Conservation (phyloP, 2,797 vertebrate species). For the Coracias cyanogaster region DNA sequence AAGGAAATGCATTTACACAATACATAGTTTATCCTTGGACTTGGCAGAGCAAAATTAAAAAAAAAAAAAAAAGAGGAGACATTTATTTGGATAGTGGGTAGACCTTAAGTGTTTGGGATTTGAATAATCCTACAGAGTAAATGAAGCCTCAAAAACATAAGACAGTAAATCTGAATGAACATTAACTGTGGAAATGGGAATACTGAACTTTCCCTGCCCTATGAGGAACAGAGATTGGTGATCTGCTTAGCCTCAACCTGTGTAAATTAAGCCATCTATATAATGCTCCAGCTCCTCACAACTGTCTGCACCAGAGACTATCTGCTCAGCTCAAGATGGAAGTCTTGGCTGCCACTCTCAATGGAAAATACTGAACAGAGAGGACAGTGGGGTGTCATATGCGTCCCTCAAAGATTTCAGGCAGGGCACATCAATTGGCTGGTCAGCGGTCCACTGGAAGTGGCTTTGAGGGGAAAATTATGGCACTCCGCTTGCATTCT, state of each 20-base stretch:
- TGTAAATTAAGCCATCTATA: neutral
- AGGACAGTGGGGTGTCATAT: accelerated
- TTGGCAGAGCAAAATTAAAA: neutral
- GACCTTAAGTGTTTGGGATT: neutral
- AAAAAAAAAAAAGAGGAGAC: neutral
- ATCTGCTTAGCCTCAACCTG: neutral
- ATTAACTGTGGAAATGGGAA: neutral
- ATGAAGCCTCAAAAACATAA: neutral
- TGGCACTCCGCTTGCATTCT: accelerated
- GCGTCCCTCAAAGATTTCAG: neutral
- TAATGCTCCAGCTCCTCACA: neutral
- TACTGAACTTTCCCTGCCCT: neutral
- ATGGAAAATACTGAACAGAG: neutral
- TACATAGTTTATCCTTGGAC: neutral
- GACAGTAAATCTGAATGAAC: neutral
- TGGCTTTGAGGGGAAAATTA: neutral
- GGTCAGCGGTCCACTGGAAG: neutral
- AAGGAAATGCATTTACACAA: neutral
- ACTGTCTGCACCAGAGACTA: neutral
- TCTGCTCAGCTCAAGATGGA: neutral
- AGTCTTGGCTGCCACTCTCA: neutral
- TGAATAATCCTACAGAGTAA: neutral
- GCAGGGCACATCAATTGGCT: neutral
- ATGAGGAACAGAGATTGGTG: neutral
- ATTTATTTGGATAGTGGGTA: neutral